These are phyloP conservation scores for Calliphora vicina DNA, from an alignment of 1,140 invertebrate genomes.

Conservation along the genomic window DNA sequence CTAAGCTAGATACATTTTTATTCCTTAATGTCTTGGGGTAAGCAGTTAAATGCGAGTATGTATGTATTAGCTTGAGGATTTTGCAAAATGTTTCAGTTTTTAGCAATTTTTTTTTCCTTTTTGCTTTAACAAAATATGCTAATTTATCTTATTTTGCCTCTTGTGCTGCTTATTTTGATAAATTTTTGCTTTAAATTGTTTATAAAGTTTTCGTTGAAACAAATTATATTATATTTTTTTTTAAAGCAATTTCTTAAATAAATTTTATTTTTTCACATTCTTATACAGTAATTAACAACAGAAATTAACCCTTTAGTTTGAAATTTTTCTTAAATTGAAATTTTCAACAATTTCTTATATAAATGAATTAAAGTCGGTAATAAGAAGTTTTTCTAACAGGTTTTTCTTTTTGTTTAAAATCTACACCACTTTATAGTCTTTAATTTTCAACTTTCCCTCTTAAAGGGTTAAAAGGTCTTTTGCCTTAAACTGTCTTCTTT, in stretches of 20 bases:
- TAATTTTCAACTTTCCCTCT: too few species aligned
- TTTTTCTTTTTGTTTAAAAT: too few species aligned
- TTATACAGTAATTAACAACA: background rate
- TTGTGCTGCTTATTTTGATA: background rate
- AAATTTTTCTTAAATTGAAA: too few species aligned
- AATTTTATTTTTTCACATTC: background rate
- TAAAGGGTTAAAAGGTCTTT: too few species aligned
- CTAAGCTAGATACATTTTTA: background rate
- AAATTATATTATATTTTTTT: too few species aligned
- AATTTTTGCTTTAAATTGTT: background rate
- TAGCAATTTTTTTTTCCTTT: background rate
- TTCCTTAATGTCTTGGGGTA: background rate
- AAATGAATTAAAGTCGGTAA: too few species aligned
- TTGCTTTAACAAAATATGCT: conserved; percentile 18
- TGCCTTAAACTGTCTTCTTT: too few species aligned
- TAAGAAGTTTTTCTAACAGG: too few species aligned
- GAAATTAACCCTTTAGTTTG: background rate
- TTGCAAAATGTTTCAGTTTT: background rate
- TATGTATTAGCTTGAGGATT: background rate
- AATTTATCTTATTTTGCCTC: conserved; percentile 34
- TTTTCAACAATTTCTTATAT: too few species aligned
- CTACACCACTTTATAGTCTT: too few species aligned
- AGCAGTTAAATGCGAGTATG: background rate
- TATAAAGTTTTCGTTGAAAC: background rate
- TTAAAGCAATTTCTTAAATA: background rate